A percentile compares a stretch with the other conserved stretches of the same genome.
Evolutionary conservation across 2,797 vertebrate species (phyloP).

Genomic region (Channa striata): DNA sequence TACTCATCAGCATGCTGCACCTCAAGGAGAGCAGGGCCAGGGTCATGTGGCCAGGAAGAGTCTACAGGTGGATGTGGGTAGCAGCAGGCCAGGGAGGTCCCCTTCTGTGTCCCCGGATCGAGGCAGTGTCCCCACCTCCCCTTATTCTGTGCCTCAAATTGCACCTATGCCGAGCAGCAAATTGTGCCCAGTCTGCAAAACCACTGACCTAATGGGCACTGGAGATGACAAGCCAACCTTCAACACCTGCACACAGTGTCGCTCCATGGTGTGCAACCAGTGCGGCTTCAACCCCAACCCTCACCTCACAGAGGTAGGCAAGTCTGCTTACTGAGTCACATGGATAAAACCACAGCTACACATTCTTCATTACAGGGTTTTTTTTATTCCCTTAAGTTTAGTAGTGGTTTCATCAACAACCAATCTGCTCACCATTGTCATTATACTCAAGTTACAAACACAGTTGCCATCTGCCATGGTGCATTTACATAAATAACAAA

Average conservation of each 20-base stretch:
- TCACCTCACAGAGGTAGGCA: conserved; percentile 95
- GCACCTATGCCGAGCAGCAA: conserved; percentile 98
- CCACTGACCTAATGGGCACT: conserved; percentile 91
- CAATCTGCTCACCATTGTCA: neutral
- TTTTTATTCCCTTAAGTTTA: neutral
- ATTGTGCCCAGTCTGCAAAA: conserved; percentile 98
- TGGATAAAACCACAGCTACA: neutral
- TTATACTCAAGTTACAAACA: conserved; percentile 14
- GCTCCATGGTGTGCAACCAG: conserved; percentile 95
- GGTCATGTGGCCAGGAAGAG: conserved; percentile 87
- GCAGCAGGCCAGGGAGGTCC: conserved; percentile 88
- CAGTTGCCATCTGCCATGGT: conserved; percentile 19
- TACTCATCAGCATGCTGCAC: conserved; percentile 64
- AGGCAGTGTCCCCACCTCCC: conserved; percentile 93
- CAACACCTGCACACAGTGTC: conserved; percentile 97
- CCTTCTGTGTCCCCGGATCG: conserved; percentile 91
- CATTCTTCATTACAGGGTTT: neutral
- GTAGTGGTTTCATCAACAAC: neutral
- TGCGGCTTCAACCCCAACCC: conserved; percentile 99
- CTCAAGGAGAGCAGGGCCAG: conserved; percentile 74
- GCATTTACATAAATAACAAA: conserved; percentile 43
- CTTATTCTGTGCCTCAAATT: conserved; percentile 98
- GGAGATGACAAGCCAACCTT: conserved; percentile 91
- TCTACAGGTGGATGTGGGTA: conserved; percentile 91
- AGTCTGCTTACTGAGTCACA: conserved; percentile 3